Conservation (phyloP, 2,797 vertebrate genomes). For the Taenioides sp. region DNA sequence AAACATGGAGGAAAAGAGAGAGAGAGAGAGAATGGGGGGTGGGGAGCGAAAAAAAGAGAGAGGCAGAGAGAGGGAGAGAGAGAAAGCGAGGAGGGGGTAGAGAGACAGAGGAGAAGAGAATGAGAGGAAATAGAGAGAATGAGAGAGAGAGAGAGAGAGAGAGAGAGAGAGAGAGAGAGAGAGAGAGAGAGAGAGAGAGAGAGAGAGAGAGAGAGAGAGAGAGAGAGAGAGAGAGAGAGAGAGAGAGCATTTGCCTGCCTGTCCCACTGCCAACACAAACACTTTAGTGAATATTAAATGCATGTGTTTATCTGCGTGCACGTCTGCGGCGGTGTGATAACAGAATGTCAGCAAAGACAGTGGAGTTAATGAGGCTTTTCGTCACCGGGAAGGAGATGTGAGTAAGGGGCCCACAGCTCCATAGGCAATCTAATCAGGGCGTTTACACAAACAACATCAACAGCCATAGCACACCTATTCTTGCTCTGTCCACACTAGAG, state of each 20-base stretch:
- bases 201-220: constrained; percentile 21
- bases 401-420: constrained; percentile 46
- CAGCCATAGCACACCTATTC: constrained; percentile 24
- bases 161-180: too few relatives aligned
- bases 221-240: constrained; percentile 8
- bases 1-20: too few relatives aligned
- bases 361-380: constrained; percentile 68
- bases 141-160: too few relatives aligned
- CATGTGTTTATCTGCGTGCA: constrained; percentile 62
- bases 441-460: constrained; percentile 37
- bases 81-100: too few relatives aligned
- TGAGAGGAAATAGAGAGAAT: too few relatives aligned
- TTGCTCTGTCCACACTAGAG: constrained; percentile 1
- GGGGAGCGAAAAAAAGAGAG: too few relatives aligned
- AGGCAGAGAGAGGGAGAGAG: too few relatives aligned
- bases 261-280: constrained; percentile 63
- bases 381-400: constrained; percentile 46
- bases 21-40: too few relatives aligned
- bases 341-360: constrained; percentile 74
- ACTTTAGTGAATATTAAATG: constrained; percentile 73
- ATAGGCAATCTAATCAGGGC: constrained; percentile 45
- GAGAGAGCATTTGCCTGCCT: constrained; percentile 30
- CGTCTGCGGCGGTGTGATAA: constrained; percentile 72
- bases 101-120: too few relatives aligned
- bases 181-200: background rate